Evolutionary conservation across 64 coral and sea anemone genomes (phyloP), one percentile per base, ranked within the genome.

Genomic region (Hydrozoanthus tunicans): DNA sequence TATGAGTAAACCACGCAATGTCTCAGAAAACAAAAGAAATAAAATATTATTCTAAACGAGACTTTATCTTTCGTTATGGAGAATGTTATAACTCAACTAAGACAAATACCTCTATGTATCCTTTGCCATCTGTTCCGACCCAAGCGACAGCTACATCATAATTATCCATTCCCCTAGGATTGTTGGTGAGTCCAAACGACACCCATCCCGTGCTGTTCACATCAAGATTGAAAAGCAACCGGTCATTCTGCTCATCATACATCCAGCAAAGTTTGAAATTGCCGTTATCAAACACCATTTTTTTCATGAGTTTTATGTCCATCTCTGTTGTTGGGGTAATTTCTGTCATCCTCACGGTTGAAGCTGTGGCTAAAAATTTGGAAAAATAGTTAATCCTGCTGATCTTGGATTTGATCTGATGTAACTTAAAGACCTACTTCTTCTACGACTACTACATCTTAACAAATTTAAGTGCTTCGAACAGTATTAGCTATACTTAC

Each of bases 151-250:
- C 77, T 55, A 81, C 23, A 58, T 81, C 79, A 64, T 81, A 81
- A 26, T 81, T 81, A 23, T 64, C 51, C 79, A 81, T 81, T 51
- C 10, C 9, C 4, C 23, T 9, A 0, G 79, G 79, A 5, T 57
- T 81, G 59, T 23, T 81, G 43, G 79, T 81, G 25, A 81, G 62
- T 64, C 79, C 79, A 51, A 81, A 81, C 6, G 79, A 81, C 58
- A 81, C 79, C 79, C 79, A 81, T 6, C 79, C 79, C n/a, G 56
- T 12, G 61, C 56, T 61, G 6, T 56, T 79, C 3, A 79, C 77
- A 56, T 79, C 77, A 55, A 79, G 51, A 52, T 79, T 79, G 54
- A 79, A 79, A 54, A 57, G 77, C 54, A 79, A 17, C 77, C 56
- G 12, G 15, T 79, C 77, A 55, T 53, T 56, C 55, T 79, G 14